Evolutionary conservation across 2,797 vertebrate species (phyloP).

Genomic region (Notolabrus celidotus): DNA sequence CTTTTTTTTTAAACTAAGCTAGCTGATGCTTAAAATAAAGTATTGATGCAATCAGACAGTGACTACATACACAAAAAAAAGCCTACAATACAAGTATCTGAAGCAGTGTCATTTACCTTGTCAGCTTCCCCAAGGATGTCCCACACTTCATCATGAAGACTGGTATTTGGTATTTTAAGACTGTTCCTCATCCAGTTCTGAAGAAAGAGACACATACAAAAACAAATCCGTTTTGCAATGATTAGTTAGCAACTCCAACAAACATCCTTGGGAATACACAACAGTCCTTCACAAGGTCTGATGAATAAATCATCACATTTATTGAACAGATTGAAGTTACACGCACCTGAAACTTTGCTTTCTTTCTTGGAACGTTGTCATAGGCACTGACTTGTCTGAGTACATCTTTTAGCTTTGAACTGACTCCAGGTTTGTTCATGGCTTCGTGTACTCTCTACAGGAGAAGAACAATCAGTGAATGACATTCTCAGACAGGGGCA

Average conservation of each 20-base stretch:
- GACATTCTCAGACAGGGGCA: background rate
- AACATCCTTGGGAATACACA: background rate
- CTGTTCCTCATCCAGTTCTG: slow-evolving; percentile 99
- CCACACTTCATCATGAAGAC: slow-evolving; percentile 93
- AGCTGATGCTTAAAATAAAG: background rate
- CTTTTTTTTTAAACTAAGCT: background rate
- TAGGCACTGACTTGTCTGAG: slow-evolving; percentile 90
- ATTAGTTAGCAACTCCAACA: background rate
- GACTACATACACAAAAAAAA: too few relatives aligned
- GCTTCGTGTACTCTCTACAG: slow-evolving; percentile 90
- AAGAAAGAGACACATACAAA: background rate
- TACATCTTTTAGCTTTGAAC: slow-evolving; percentile 87
- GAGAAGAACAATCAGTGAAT: slow-evolving; percentile 4
- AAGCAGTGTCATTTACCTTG: slow-evolving; percentile 82
- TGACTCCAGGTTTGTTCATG: slow-evolving; percentile 89
- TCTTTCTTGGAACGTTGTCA: slow-evolving; percentile 96
- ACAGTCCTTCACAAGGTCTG: background rate
- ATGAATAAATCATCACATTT: background rate
- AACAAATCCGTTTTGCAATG: too few relatives aligned
- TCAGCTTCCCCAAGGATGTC: slow-evolving; percentile 87
- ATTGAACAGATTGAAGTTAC: background rate
- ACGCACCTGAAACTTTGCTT: slow-evolving; percentile 94
- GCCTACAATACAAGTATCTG: background rate
- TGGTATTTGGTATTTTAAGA: slow-evolving; percentile 85
- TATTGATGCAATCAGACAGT: too few relatives aligned